Conservation (phyloP, 2,888 invertebrate genomes). For the Apamea anceps region DNA sequence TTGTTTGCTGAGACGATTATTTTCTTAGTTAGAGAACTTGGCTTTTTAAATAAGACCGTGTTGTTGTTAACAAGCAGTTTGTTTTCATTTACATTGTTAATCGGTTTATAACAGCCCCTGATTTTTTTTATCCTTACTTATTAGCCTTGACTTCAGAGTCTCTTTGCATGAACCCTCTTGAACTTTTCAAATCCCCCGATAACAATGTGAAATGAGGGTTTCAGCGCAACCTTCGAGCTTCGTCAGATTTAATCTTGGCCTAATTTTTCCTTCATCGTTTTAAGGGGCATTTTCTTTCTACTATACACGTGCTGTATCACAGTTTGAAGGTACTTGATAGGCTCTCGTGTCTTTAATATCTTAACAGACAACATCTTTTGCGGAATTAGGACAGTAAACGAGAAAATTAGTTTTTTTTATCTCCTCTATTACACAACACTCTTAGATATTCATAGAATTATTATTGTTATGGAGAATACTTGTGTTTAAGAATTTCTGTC, state of each 20-base stretch:
- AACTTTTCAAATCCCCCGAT: constrained; percentile 68
- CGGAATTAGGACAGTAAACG: constrained; percentile 71
- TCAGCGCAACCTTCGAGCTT: constrained; percentile 65
- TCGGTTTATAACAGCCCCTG: constrained; percentile 35
- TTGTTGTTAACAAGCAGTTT: constrained; percentile 7
- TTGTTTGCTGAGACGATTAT: constrained; percentile 50
- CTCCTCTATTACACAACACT: constrained; percentile 38
- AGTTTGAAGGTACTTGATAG: constrained; percentile 69
- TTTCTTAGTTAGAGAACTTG: constrained; percentile 39
- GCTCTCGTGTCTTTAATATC: constrained; percentile 76
- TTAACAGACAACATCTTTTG: constrained; percentile 74
- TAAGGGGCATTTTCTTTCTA: constrained; percentile 62
- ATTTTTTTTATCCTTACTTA: constrained; percentile 58
- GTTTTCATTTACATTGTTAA: constrained; percentile 10
- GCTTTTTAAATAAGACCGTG: constrained; percentile 24
- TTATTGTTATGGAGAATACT: constrained; percentile 57
- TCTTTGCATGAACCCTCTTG: constrained; percentile 65
- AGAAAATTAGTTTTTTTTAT: constrained; percentile 67
- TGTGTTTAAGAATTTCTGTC: constrained; percentile 46
- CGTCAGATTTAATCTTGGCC: constrained; percentile 72
- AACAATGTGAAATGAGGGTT: constrained; percentile 71
- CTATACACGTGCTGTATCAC: constrained; percentile 74
- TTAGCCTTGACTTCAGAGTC: constrained; percentile 58
- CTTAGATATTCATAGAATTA: constrained; percentile 65
- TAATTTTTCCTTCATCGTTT: constrained; percentile 69